Evolutionary conservation across 2,797 vertebrate species (phyloP), one percentile per base, ranked within the genome.

Genomic region (Gadopsis bispinosus): DNA sequence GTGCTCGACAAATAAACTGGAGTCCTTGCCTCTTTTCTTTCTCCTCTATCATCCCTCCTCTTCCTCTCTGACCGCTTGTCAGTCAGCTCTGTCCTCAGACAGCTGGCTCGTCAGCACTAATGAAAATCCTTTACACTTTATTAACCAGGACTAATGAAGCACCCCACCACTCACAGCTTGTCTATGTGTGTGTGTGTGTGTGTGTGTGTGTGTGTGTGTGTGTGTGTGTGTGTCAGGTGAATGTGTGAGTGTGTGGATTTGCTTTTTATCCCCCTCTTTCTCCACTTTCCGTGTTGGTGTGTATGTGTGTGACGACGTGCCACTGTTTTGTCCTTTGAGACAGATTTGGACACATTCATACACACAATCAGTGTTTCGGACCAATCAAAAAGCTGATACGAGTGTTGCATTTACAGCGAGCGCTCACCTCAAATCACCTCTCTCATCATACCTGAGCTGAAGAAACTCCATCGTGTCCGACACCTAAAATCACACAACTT

Each of bases 71-170:
- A 87, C 85, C 83, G 85, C 76, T 77, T 77, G 70, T 77, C 86
- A 81, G 77, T 87, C 80, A 81, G 77, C 60, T 73, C 73, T 72
- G 53, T 87, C 71, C 77, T 75, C 73, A 69, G 80, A 81, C 87
- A 89, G 89, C 83, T 90, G 88, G 85, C 81, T 88, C 79, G 54
- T 83, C 84, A 83, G 60, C 77, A 63, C 83, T 88, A 88, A 90
- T 92, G 83, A 89, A 89, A 90, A 87, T 89, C 71, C 81, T 90
- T 90, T 91, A 85, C 87, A 91, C 79, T 87, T 92, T 88, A 89
- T 89, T 92, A 89, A 87, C 72, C 84, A 86, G 41, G 77, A 79
- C 81, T 88, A 91, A 90, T 87, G 87, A 92, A 84, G 84, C 84
- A 63, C 69, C 77, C 72, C 53, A n/a, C 58, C 61, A 53, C 67